These are phyloP conservation scores for Cercopithecus diana DNA, from an alignment of 2,797 vertebrate species.

Conservation along the genomic window DNA sequence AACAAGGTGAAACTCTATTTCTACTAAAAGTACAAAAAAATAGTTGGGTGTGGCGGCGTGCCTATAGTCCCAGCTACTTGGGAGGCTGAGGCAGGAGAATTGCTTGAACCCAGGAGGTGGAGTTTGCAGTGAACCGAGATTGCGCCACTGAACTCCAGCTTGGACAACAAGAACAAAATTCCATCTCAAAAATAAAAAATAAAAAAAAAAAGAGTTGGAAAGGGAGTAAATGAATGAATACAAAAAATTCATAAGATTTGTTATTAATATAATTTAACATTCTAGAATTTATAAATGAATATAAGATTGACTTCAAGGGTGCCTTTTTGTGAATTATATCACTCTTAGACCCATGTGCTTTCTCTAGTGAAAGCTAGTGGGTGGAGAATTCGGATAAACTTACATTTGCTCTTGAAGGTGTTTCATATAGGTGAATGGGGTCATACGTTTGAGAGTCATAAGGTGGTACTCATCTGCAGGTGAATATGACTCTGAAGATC, in stretches of 20 bases:
- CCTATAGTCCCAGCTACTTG: background rate
- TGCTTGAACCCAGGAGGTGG: background rate
- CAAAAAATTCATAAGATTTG: background rate
- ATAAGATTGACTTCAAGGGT: background rate
- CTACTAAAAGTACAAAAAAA: background rate
- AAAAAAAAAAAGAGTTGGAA: background rate
- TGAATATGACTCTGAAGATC: background rate
- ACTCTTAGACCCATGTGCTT: background rate
- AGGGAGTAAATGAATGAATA: background rate
- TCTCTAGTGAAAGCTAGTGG: background rate
- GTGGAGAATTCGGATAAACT: background rate
- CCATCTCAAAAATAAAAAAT: background rate
- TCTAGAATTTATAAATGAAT: background rate
- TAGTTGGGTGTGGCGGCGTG: fast-evolving
- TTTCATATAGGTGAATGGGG: background rate
- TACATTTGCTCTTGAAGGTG: background rate
- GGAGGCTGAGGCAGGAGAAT: background rate
- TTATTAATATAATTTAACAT: background rate
- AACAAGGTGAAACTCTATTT: background rate
- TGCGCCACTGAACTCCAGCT: background rate
- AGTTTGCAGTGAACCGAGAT: background rate
- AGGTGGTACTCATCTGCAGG: background rate
- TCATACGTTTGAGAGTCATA: background rate
- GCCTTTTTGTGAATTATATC: background rate
- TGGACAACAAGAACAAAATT: no score